Conservation (phyloP, 1,140 invertebrate species). For the Thaumatotibia leucotreta region DNA sequence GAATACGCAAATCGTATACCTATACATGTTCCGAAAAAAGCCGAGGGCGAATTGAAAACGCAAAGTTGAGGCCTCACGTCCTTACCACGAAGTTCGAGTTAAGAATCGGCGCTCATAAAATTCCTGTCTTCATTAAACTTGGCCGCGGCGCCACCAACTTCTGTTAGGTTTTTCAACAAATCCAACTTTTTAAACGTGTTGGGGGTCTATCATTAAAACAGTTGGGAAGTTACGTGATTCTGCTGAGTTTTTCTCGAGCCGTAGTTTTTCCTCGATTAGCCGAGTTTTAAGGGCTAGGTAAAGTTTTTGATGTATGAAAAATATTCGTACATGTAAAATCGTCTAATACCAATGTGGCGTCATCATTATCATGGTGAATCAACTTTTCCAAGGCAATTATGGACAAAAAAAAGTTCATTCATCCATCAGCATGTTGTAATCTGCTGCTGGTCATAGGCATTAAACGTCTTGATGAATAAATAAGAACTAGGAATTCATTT, state of each 20-base stretch:
- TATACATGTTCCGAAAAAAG: not conserved
- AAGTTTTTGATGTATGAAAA: not conserved
- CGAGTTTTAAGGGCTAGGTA: not conserved
- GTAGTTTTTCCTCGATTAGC: not conserved
- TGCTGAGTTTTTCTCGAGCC: conserved; percentile 4
- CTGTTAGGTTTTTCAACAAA: not conserved
- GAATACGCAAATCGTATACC: not conserved
- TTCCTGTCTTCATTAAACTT: conserved; percentile 13
- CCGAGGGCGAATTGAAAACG: not conserved
- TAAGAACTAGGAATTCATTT: too few species aligned
- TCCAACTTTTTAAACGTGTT: conserved; percentile 15
- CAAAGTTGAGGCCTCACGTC: not conserved
- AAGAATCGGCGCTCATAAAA: conserved; percentile 6
- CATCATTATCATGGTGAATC: too few species aligned
- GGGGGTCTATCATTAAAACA: conserved; percentile 19
- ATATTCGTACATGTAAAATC: too few species aligned
- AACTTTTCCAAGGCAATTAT: too few species aligned
- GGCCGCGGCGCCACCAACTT: not conserved
- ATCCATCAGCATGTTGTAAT: too few species aligned
- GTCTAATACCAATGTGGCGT: too few species aligned
- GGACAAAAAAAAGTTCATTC: too few species aligned
- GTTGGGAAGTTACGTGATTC: conserved; percentile 12
- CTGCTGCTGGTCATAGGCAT: too few species aligned
- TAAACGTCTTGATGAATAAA: too few species aligned
- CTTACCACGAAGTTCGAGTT: not conserved